phyloP scores from a whole-genome alignment of 1,140 invertebrate species.

The Ips nitidus region DNA sequence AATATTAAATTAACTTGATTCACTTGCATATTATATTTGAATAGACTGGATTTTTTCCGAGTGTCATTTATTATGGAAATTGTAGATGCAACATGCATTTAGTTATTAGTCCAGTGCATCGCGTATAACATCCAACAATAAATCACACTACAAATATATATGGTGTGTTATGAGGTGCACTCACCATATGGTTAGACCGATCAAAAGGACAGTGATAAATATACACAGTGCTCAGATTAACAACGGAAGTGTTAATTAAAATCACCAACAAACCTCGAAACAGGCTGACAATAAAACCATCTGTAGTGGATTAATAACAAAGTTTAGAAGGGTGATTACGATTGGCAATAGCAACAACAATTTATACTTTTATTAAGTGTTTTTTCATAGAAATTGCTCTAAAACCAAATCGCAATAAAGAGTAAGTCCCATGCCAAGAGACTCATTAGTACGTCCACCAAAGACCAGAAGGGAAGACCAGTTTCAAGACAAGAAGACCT shows the following conservation, averaged over 20 bases:
- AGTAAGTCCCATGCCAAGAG: conserved; percentile 33
- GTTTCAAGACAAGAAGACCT: conserved; percentile 30
- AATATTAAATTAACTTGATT: too few species aligned
- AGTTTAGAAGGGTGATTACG: background rate
- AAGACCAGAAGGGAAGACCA: conserved; percentile 44
- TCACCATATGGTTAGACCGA: conserved; percentile 26
- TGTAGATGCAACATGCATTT: background rate
- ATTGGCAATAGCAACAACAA: too few species aligned
- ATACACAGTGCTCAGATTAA: conserved; percentile 32
- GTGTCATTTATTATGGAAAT: conserved; percentile 2
- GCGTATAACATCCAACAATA: conserved; percentile 10
- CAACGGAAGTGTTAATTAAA: conserved; percentile 25
- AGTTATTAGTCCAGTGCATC: conserved; percentile 13
- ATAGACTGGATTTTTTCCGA: background rate
- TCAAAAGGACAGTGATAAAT: conserved; percentile 10
- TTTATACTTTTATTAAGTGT: too few species aligned
- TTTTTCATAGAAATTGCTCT: too few species aligned
- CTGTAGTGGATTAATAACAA: conserved; percentile 30
- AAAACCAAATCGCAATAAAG: too few species aligned
- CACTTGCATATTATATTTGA: too few species aligned
- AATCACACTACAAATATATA: conserved; percentile 5
- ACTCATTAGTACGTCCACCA: conserved; percentile 49
- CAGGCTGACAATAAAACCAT: background rate
- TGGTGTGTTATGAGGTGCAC: conserved; percentile 10
- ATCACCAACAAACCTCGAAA: background rate